These are phyloP conservation scores for Sinhomidia bicolor DNA, from an alignment of 2,888 invertebrate genomes.

Conservation along the genomic window DNA sequence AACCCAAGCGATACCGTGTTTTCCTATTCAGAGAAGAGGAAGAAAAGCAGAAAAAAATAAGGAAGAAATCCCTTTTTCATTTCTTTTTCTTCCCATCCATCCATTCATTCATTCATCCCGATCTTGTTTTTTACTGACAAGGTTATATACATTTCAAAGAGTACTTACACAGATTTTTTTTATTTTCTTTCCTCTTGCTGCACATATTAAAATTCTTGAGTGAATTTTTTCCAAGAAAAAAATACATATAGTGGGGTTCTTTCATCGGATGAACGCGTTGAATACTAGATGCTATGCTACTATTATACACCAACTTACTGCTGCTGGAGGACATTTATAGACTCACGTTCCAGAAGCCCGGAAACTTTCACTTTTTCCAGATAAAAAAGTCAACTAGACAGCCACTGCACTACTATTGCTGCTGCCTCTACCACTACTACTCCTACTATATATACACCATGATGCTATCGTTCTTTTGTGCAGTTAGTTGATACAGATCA, in stretches of 20 bases:
- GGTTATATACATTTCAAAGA: background rate
- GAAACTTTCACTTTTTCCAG: background rate
- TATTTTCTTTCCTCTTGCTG: background rate
- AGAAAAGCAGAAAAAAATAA: background rate
- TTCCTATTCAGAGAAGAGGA: background rate
- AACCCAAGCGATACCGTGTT: background rate
- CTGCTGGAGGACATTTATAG: too few species aligned
- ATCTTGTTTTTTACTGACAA: background rate
- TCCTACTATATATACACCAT: background rate
- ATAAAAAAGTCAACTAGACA: background rate
- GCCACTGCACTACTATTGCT: too few species aligned
- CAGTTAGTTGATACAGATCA: background rate
- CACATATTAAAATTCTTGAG: constrained; percentile 17
- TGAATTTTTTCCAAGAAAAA: constrained; percentile 10
- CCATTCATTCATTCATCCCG: background rate
- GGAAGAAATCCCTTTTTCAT: background rate
- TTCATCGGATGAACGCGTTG: constrained; percentile 43
- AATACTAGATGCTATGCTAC: background rate
- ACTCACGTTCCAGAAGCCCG: background rate
- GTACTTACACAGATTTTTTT: background rate
- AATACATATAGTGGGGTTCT: background rate
- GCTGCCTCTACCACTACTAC: too few species aligned
- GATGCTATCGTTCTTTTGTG: background rate
- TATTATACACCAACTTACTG: too few species aligned
- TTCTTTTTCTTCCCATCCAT: background rate